Base-by-base conservation (phyloP, 2,888 invertebrate species). In the Ophion slaviceki region DNA sequence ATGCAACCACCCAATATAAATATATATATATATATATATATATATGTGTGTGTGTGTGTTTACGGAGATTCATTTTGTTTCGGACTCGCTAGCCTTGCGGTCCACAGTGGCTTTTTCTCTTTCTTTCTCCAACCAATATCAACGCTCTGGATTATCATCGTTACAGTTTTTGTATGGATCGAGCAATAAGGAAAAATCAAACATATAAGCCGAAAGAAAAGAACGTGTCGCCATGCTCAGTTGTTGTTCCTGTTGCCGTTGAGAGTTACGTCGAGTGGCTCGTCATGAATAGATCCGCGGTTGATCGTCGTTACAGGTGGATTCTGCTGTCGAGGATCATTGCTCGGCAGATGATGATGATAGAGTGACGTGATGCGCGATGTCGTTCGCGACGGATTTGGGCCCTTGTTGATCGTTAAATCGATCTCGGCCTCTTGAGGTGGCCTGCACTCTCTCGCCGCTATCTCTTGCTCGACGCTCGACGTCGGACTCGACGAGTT, bases 361-460 rank as follows among this genome's bases (percentile, higher is more conserved):
- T 80, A 92, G 14, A 92, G 90, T 59, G 90, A 89, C 32, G 91
- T 87, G 72, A 91, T 89, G 84, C 90, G 91, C 8, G 90, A 85
- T 28, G 90, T 86, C 4, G 64, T 90, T 85, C 90, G 88, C 66
- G 90, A 88, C 20, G 90, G 88, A 83, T 89, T 89, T 1, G 91
- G 91, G 10, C 92, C 91, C 80, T 93, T 93, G 72, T 93, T 93
- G 76, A 93, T 90, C 17, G 94, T 94, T 40, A 94, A 89, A 86
- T 93, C 94, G 88, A 94, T 94, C 75, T 94, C 94, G 5, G 93
- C 90, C 83, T 93, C 93, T 86, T 93, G 93, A 20, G 93, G 89
- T 5, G 86, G 87, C 20, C 87, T 86, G 28, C 76, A 77, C 68
- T 82, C 79, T 45, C 85, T 80, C 32, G 83, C 36, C 6, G 64